Base-by-base conservation (phyloP, 37 sponge, comb jelly and placozoan genomes). In the Hexactinellida sp. region DNA sequence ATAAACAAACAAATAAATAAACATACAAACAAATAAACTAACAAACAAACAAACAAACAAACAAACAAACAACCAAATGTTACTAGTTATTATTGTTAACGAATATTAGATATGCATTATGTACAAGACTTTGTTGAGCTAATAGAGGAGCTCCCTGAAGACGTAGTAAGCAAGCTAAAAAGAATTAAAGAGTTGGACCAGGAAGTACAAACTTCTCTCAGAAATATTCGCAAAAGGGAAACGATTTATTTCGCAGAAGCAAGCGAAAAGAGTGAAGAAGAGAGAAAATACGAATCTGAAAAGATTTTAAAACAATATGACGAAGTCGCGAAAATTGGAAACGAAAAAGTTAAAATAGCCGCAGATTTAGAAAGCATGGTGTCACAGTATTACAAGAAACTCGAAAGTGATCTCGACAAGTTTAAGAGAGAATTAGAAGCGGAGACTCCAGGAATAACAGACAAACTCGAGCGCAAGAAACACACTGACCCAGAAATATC, bases 341-440 rank as follows among this genome's bases (percentile, higher is more conserved):
- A 84, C 34, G 93, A 91, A 47, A 96, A 93, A 83, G 85, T 92
- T 0, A 87, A 90, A 55, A 37, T 91, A 1, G 87, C 93, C 63
- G 83, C 86, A 34, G 88, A 96, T 36, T 83, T 94, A 1, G 83
- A 92, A 36, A 95, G 92, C 16, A 76, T 94, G 85, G 89, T 90
- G 83, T 35, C 41, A 36, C 34, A 37, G 35, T 83, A 38, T 38
- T 23, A 47, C n/a, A 84, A 89, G 37, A 88, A 92, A 87, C 88
- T 99, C 36, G 96, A 96, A 37, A 88, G 89, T 51, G 99, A 99
- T 47, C 54, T 99, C 38, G 89, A 88, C 24, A 91, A 90, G 82
- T 99, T 96, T 63, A 99, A 94, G 21, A 86, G 92, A 54, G 99
- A 99, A 87, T 83, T 99, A 54, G 99, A 99, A 83, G 97, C 97